Base-by-base conservation (phyloP, 1,140 invertebrate genomes). In the Papilio machaon region DNA sequence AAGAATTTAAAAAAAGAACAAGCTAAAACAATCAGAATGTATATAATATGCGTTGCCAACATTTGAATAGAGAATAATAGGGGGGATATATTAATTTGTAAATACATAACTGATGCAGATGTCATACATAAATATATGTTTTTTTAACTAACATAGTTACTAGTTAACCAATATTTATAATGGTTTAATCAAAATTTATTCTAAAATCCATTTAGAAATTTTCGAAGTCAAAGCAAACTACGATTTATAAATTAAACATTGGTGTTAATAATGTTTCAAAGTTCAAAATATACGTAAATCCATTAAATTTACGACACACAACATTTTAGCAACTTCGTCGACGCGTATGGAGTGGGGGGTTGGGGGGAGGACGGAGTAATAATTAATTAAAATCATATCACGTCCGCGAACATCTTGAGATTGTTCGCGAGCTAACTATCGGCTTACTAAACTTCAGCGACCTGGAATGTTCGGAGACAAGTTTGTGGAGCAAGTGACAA, bases 371-470 rank as follows among this genome's bases (percentile, higher is more conserved):
- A 19, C 6, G 43, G 46, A 9, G 74, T n/a, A 76, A 15, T 83
- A 85, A 82, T 84, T 85, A 85, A 85, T 85, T 84, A 83, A 85
- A 85, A 82, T 79, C 78, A 70, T 81, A 79, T 80, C 76, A 74
- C 79, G 74, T 80, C 81, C 81, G 80, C 74, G 82, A 79, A 80
- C 79, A 80, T 84, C 78, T 86, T 82, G 67, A 83, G 85, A 86
- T 85, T 86, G 80, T 84, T 81, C 83, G 46, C 74, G 74, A 23
- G 52, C 81, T 52, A 86, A 86, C 85, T 86, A 85, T 83, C 84
- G 82, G 85, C 82, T 86, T 82, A 84, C 82, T 82, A 60, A 85
- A 80, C 84, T 83, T 79, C 79, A 83, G 73, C 82, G 82, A 85
- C 81, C 85, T 82, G 84, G 82, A 86, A 86, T 84, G 80, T 85